Conservation (phyloP, 2,888 invertebrate genomes). For the Drosophila histrio region DNA sequence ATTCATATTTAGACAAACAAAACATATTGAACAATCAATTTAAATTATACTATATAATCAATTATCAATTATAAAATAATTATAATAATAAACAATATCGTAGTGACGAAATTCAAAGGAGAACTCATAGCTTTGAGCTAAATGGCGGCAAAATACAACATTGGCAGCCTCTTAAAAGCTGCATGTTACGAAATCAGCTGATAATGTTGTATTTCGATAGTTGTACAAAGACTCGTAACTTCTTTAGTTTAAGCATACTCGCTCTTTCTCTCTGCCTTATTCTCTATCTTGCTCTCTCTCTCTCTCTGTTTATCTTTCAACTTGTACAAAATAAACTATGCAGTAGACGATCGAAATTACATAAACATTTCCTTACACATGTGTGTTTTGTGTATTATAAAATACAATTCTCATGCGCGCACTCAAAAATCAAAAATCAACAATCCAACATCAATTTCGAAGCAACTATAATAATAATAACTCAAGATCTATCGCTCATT, state of each 20-base stretch:
- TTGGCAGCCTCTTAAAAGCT: constrained; percentile 33
- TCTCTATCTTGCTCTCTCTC: background rate
- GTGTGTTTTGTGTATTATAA: constrained; percentile 13
- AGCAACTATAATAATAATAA: background rate
- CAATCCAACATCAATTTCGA: constrained; percentile 8
- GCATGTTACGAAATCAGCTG: constrained; percentile 12
- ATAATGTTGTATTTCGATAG: constrained; percentile 14
- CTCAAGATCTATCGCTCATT: constrained; percentile 17
- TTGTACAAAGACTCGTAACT: constrained; percentile 28
- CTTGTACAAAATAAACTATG: constrained; percentile 3
- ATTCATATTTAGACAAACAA: constrained; percentile 27
- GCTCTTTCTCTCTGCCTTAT: background rate
- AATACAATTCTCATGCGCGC: constrained; percentile 38
- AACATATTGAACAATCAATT: constrained; percentile 27
- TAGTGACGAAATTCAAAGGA: background rate
- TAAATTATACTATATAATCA: constrained; percentile 30
- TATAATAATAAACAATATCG: constrained; percentile 1
- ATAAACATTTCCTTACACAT: constrained; percentile 18
- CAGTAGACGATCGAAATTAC: constrained; percentile 5
- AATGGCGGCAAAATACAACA: background rate
- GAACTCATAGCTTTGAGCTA: background rate
- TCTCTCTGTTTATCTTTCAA: background rate
- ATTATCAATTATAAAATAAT: constrained; percentile 6
- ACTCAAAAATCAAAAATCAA: constrained; percentile 8
- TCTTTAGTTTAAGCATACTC: background rate